These are phyloP conservation scores for Oncorhynchus clarkii DNA, from an alignment of 2,113 vertebrate genomes.

Conservation along the genomic window DNA sequence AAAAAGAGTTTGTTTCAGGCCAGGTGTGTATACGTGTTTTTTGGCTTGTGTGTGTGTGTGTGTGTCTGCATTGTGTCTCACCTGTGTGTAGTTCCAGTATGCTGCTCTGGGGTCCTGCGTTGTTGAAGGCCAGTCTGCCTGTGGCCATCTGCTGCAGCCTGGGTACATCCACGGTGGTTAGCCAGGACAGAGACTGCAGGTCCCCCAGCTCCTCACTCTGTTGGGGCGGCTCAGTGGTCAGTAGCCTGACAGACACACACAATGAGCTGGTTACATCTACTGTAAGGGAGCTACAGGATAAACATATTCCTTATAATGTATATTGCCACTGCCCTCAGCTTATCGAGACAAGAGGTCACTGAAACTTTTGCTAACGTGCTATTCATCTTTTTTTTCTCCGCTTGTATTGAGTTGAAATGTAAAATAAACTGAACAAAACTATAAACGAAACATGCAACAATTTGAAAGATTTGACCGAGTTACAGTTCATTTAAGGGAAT, in stretches of 20 bases:
- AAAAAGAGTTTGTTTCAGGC: not conserved
- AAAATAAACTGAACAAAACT: no score
- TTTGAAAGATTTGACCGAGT: no score
- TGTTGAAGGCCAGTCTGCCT: slow-evolving; percentile 52
- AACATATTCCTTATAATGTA: no score
- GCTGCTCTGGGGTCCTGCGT: not conserved
- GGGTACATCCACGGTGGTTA: slow-evolving; percentile 81
- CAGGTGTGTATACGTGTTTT: not conserved
- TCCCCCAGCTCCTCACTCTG: slow-evolving; percentile 73
- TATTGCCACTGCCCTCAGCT: no score
- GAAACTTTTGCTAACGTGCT: no score
- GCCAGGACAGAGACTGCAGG: slow-evolving; percentile 81
- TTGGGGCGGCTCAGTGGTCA: slow-evolving; percentile 58
- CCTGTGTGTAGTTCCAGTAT: slow-evolving; percentile 63
- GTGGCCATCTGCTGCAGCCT: slow-evolving; percentile 78
- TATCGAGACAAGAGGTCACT: no score
- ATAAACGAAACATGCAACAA: no score
- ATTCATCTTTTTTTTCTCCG: no score
- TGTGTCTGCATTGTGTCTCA: slow-evolving; percentile 27
- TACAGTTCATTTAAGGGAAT: no score
- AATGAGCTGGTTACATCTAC: slow-evolving; percentile 32
- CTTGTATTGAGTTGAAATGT: no score
- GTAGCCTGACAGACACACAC: slow-evolving; percentile 54
- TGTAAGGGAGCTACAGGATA: not conserved
- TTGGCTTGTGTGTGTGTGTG: not conserved